phyloP scores from a whole-genome alignment of 1,140 invertebrate species.

The Conopomorpha cramerella region DNA sequence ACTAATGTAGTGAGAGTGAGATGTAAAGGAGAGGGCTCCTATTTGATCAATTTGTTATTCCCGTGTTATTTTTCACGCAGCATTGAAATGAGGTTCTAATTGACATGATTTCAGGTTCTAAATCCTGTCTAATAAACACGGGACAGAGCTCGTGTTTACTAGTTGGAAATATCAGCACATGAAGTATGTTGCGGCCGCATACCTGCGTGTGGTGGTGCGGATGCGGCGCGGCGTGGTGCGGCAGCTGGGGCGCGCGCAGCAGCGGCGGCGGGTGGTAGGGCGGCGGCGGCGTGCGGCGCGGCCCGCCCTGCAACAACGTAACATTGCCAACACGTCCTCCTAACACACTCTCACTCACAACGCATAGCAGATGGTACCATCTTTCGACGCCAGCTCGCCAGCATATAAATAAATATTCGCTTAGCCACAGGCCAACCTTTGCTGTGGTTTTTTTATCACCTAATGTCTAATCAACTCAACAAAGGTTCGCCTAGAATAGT shows the following conservation, averaged over 20 bases:
- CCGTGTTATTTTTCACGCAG: too few species aligned
- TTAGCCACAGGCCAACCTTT: too few species aligned
- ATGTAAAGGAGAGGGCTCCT: too few species aligned
- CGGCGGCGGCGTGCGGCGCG: constrained; percentile 42
- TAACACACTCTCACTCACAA: constrained; percentile 16
- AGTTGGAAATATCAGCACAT: constrained; percentile 7
- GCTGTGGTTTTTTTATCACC: too few species aligned
- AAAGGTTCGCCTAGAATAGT: constrained; percentile 3
- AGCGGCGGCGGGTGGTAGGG: constrained; percentile 41
- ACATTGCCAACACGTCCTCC: constrained; percentile 10
- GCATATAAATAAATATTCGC: too few species aligned
- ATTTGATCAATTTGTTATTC: too few species aligned
- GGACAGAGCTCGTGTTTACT: too few species aligned
- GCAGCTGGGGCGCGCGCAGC: constrained; percentile 45
- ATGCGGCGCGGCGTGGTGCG: constrained; percentile 47
- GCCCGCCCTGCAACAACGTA: constrained; percentile 26
- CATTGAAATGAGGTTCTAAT: not conserved
- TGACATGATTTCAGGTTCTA: not conserved
- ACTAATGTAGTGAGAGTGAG: too few species aligned
- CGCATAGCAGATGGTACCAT: constrained; percentile 2
- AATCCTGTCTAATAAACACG: not conserved
- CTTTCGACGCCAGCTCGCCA: not conserved
- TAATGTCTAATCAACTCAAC: too few species aligned
- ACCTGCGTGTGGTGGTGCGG: constrained; percentile 48
- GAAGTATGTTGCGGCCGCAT: constrained; percentile 12